These are phyloP conservation scores for Nasonovia ribisnigri DNA, from an alignment of 2,888 invertebrate genomes.

Conservation along the genomic window DNA sequence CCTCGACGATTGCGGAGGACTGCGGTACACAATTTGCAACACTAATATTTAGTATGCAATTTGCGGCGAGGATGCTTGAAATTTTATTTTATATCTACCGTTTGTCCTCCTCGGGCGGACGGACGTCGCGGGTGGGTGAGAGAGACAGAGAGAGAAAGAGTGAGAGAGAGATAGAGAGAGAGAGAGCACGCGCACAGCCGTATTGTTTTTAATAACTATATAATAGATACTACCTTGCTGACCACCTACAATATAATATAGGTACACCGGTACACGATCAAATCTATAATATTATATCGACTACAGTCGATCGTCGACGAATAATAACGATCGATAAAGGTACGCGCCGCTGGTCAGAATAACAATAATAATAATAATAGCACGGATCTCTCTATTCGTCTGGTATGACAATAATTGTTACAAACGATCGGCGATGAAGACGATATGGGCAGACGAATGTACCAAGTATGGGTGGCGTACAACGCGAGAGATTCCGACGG, in stretches of 20 bases:
- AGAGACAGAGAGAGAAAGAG: background rate
- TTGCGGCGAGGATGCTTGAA: background rate
- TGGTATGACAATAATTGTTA: background rate
- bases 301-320: background rate
- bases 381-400: background rate
- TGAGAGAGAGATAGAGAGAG: background rate
- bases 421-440: background rate
- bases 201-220: background rate
- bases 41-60: background rate
- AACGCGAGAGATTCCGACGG: background rate
- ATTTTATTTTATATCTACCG: background rate
- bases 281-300: background rate
- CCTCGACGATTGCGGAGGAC: background rate
- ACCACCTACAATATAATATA: background rate
- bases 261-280: background rate
- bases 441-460: background rate
- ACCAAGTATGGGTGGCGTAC: background rate
- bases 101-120: background rate
- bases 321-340: background rate
- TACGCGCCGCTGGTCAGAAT: background rate
- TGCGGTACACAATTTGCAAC: background rate
- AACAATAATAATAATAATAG: slow-evolving; percentile 1
- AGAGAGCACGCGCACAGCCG: background rate
- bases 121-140: background rate
- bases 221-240: background rate